Evolutionary conservation across 2,113 vertebrate genomes (phyloP).

Genomic region (Cyanistes caeruleus): DNA sequence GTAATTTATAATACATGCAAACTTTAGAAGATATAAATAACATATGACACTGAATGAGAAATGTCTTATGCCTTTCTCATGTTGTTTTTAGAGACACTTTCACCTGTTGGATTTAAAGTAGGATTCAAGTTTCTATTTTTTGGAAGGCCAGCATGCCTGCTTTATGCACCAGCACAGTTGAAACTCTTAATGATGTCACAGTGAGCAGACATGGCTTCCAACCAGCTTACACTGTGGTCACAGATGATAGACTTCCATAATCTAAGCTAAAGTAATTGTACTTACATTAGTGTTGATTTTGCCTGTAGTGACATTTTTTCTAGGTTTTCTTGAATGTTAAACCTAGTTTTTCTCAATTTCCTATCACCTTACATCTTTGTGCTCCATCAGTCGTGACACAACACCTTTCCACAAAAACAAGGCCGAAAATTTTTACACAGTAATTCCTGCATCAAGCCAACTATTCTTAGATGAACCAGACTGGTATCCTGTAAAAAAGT

Average conservation of each 20-base stretch:
- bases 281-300: neutral
- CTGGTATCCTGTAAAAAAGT: neutral
- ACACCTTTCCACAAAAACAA: neutral
- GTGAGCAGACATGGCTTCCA: neutral
- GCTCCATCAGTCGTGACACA: accelerated
- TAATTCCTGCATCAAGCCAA: neutral
- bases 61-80: neutral
- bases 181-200: neutral
- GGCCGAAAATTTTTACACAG: neutral
- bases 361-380: neutral
- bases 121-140: neutral
- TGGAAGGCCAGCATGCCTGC: neutral
- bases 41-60: neutral
- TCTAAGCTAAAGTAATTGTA: neutral
- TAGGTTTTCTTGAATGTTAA: neutral
- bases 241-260: neutral
- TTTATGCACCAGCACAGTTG: neutral
- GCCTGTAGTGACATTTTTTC: neutral
- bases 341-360: neutral
- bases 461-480: neutral
- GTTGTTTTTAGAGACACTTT: neutral
- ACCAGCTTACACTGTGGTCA: neutral
- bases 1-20: neutral
- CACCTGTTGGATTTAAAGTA: neutral
- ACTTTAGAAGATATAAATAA: neutral